These are phyloP conservation scores for Leptinotarsa defecta DNA, from an alignment of 1,140 invertebrate genomes.

Conservation along the genomic window DNA sequence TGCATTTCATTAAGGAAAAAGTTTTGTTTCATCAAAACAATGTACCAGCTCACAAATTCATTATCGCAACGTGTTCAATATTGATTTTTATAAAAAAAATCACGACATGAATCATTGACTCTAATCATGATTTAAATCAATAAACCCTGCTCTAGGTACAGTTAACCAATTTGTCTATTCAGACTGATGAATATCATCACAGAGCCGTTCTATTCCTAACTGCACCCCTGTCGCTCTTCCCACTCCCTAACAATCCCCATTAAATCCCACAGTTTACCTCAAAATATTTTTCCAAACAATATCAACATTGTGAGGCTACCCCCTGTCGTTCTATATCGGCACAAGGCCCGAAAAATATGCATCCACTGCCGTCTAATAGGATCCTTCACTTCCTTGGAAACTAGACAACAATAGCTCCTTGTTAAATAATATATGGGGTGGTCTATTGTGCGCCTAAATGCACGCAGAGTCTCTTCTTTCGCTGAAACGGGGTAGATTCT, in stretches of 20 bases:
- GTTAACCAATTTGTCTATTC: too few species aligned
- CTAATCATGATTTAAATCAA: too few species aligned
- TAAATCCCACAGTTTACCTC: neutral
- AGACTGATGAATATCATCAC: too few species aligned
- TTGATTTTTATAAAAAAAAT: too few species aligned
- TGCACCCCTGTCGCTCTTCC: too few species aligned
- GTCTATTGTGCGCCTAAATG: slow-evolving; percentile 35
- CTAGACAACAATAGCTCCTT: slow-evolving; percentile 26
- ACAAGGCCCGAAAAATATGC: slow-evolving; percentile 9
- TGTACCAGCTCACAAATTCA: too few species aligned
- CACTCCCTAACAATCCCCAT: neutral
- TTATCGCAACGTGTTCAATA: too few species aligned
- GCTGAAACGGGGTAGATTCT: slow-evolving; percentile 22
- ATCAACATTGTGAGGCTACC: slow-evolving; percentile 1
- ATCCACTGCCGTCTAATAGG: slow-evolving; percentile 19
- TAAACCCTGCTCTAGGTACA: too few species aligned
- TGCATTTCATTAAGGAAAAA: too few species aligned
- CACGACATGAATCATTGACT: too few species aligned
- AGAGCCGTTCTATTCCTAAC: too few species aligned
- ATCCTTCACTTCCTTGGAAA: slow-evolving; percentile 23
- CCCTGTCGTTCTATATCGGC: neutral
- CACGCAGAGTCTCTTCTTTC: slow-evolving; percentile 14
- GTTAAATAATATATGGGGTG: slow-evolving; percentile 42
- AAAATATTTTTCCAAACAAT: slow-evolving; percentile 7
- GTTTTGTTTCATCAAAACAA: too few species aligned